Conservation (phyloP, 2,888 invertebrate genomes). For the Synanthedon tipuliformis region DNA sequence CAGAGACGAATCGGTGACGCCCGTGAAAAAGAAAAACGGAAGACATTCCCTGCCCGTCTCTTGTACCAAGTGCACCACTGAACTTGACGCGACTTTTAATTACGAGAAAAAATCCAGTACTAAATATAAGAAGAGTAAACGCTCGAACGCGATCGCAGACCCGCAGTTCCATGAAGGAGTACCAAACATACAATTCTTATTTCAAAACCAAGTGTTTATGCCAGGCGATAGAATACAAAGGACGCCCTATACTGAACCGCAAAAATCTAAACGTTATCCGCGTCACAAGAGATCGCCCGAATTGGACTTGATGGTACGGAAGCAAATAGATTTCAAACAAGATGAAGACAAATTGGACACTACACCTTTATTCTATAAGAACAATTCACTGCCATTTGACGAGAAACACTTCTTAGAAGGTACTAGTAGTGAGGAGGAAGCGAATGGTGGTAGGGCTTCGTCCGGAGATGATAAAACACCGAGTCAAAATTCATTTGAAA, state of each 20-base stretch:
- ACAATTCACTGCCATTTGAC: constrained; percentile 45
- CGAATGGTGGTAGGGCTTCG: constrained; percentile 31
- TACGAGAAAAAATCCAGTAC: constrained; percentile 55
- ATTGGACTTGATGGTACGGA: constrained; percentile 32
- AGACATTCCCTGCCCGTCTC: constrained; percentile 52
- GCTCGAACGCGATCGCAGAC: constrained; percentile 34
- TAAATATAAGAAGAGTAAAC: constrained; percentile 52
- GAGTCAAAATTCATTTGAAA: constrained; percentile 28
- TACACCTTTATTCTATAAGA: constrained; percentile 45
- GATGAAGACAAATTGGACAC: constrained; percentile 28
- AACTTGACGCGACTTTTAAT: constrained; percentile 50
- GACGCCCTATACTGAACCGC: constrained; percentile 39
- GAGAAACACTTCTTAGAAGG: constrained; percentile 34
- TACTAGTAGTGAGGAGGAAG: constrained; percentile 25
- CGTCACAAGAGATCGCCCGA: constrained; percentile 26
- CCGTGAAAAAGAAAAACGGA: constrained; percentile 50
- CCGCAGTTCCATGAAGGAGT: constrained; percentile 29
- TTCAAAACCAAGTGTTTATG: constrained; percentile 65
- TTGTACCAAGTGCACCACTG: constrained; percentile 48
- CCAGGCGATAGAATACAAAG: constrained; percentile 42
- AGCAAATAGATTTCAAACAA: constrained; percentile 47
- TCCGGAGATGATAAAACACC: constrained; percentile 25
- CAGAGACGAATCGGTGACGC: constrained; percentile 34
- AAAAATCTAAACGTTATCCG: constrained; percentile 20
- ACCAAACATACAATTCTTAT: constrained; percentile 61